Base-by-base conservation (phyloP, 1,140 invertebrate genomes). In the Paraescarpia echinospica region DNA sequence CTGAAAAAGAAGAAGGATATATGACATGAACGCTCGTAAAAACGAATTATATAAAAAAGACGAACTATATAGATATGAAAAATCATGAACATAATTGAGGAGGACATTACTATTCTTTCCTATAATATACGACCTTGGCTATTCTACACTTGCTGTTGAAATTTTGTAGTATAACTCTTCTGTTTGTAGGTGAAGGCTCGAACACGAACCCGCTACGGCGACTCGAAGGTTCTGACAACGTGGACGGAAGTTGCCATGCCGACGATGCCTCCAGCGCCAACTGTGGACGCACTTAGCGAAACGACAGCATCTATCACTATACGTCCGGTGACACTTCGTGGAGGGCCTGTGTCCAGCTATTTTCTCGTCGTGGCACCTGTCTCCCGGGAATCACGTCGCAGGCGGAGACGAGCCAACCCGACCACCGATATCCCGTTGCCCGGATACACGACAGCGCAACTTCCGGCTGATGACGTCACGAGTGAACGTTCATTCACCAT, bases 181-280 rank as follows among this genome's bases (percentile, higher is more conserved):
- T 77, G 59, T 51, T 8, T 31, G 27, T 31, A 77, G 59, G 59
- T 77, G 59, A 77, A 77, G 27, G 95, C 94, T 1, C 93, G 89
- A 5, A 94, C 93, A 14, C 48, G 90, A 1, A 90, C 34, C 27
- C 94, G 93, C 22, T 93, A 90, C 34, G 93, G 94, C 48, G 27
- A 90, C 4, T 2, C 93, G 22, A 51, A 77, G 0, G 88, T 92
- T 34, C 48, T 92, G 34, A 92, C 88, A 33, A 41, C 91, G 33
- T 94, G 93, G 91, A 94, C 94, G 18, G 93, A 93, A 33, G 92
- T 93, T 33, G 93, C 93, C n/a, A 59, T 33, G 22, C 94, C 94
- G 41, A 48, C 35, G 31, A n/a, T 33, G 18, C 94, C 94, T 12
- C 92, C 93, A 2, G 27, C 88, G 18, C 94, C 94, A 34, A 88